Conservation (phyloP, 2,888 invertebrate genomes). For the Siphonodentalium dalli region DNA sequence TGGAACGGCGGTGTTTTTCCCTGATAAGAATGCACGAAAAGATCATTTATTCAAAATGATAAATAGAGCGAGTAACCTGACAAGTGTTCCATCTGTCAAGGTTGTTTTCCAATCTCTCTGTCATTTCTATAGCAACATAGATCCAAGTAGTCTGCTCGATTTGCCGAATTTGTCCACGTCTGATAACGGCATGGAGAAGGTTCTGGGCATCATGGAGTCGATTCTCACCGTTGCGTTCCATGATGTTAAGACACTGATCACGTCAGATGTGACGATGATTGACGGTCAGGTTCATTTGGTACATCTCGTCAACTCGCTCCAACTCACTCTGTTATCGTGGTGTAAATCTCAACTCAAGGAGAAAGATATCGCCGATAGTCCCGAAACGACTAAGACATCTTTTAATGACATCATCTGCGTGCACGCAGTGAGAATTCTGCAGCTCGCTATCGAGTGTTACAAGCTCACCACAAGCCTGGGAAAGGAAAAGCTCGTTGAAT, state of each 20-base stretch:
- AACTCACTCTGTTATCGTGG: conserved; percentile 59
- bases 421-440: too few species aligned
- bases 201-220: conserved; percentile 60
- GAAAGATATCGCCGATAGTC: conserved; percentile 18
- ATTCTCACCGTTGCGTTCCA: conserved; percentile 58
- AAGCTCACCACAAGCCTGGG: too few species aligned
- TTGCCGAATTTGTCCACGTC: conserved; percentile 45
- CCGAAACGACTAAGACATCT: neutral
- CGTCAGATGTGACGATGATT: conserved; percentile 35
- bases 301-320: conserved; percentile 59
- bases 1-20: conserved; percentile 64
- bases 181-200: conserved; percentile 42
- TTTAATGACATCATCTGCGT: too few species aligned
- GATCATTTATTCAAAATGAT: conserved; percentile 60
- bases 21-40: conserved; percentile 60
- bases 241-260: conserved; percentile 53
- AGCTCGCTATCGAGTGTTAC: too few species aligned
- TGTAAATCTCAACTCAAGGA: conserved; percentile 51
- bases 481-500: too few species aligned
- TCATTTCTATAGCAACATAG: conserved; percentile 63
- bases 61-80: conserved; percentile 53
- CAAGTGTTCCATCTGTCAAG: conserved; percentile 55
- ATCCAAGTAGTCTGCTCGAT: conserved; percentile 59
- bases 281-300: conserved; percentile 47
- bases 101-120: conserved; percentile 63